Percentiles rank a stretch among this genome's conserved stretches.
Conservation (phyloP, 2,113 vertebrate species). For the Entomyzon cyanotis region DNA sequence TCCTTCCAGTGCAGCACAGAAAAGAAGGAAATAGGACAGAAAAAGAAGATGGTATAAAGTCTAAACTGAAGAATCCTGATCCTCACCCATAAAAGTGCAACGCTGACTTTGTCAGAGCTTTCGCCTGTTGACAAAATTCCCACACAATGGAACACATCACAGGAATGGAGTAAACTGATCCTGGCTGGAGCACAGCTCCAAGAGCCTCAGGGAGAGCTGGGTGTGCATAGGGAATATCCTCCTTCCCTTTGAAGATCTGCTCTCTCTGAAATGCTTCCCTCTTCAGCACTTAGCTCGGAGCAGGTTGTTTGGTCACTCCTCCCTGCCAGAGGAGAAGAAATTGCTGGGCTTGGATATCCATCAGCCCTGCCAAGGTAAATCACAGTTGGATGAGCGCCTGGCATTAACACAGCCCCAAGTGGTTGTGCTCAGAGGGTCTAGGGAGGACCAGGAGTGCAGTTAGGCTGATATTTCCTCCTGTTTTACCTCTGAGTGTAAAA, state of each 20-base stretch:
- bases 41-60: neutral
- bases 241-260: neutral
- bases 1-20: neutral
- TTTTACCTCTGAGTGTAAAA: neutral
- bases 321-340: neutral
- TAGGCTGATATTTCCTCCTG: neutral
- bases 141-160: neutral
- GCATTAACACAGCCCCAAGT: neutral
- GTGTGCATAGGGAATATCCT: neutral
- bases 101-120: neutral
- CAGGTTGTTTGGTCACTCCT: neutral
- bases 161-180: neutral
- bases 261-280: neutral
- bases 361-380: constrained; percentile 39
- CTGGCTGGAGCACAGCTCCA: neutral
- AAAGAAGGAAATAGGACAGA: neutral
- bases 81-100: neutral
- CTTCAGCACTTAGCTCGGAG: neutral
- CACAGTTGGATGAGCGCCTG: neutral
- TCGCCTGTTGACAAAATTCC: neutral
- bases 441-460: neutral
- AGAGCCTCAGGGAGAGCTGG: neutral
- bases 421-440: neutral
- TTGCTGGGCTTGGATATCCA: neutral
- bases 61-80: neutral